Conservation (phyloP, 92 coral and sea anemone genomes). For the Siderastrea siderea region DNA sequence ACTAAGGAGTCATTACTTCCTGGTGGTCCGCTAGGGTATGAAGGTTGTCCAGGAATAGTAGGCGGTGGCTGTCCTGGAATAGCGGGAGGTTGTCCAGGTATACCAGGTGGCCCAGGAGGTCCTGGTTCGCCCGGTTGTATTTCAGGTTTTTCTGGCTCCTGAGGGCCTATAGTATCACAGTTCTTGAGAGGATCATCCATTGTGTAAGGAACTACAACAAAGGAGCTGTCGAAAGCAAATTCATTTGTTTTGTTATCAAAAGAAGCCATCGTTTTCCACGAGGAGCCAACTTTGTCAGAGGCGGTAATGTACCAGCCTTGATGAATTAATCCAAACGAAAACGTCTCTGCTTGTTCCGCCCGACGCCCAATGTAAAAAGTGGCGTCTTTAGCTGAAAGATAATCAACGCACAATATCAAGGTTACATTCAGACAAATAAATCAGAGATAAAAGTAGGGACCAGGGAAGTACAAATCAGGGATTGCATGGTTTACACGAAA, state of each 20-base stretch:
- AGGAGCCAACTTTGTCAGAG: constrained; percentile 41
- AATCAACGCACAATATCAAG: not conserved
- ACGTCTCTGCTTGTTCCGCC: constrained; percentile 69
- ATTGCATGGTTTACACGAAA: no score
- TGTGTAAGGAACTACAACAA: constrained; percentile 65
- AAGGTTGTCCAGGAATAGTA: not conserved
- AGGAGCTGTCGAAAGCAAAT: constrained; percentile 69
- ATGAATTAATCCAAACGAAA: constrained; percentile 83
- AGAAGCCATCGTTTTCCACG: constrained; percentile 51
- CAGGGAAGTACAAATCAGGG: no score
- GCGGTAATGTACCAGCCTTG: constrained; percentile 55
- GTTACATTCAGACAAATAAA: not conserved
- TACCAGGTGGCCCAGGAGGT: constrained; percentile 26
- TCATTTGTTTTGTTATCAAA: constrained; percentile 59
- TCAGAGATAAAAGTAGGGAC: not conserved
- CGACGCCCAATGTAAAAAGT: constrained; percentile 85
- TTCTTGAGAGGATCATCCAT: constrained; percentile 63
- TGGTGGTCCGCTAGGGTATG: constrained; percentile 18
- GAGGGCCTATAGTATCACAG: constrained; percentile 67
- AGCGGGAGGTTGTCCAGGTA: constrained; percentile 12
- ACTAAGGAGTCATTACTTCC: constrained; percentile 27
- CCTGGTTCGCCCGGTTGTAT: constrained; percentile 16
- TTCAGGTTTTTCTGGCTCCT: constrained; percentile 47
- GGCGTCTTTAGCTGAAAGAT: constrained; percentile 73
- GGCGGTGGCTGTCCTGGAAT: constrained; percentile 9